These are phyloP conservation scores for Smittia aterrima DNA, from an alignment of 2,888 invertebrate species.

Conservation along the genomic window DNA sequence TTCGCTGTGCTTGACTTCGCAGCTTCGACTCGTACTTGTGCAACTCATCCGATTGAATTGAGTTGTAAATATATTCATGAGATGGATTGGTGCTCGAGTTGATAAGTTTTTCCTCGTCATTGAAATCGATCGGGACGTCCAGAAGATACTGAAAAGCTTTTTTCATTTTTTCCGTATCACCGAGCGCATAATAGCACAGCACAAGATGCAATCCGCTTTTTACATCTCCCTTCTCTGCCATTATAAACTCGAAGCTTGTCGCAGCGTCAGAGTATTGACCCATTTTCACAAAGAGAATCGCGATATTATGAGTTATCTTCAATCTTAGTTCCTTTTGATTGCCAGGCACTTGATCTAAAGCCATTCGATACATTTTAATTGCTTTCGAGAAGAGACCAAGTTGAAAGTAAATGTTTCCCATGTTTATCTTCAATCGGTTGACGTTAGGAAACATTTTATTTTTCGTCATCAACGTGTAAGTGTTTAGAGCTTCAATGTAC, in stretches of 20 bases:
- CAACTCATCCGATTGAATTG: slow-evolving; percentile 74
- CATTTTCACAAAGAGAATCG: slow-evolving; percentile 90
- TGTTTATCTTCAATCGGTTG: slow-evolving; percentile 91
- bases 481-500: slow-evolving; percentile 93
- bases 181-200: slow-evolving; percentile 82
- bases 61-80: slow-evolving; percentile 58
- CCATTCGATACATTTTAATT: slow-evolving; percentile 97
- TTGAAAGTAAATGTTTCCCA: slow-evolving; percentile 96
- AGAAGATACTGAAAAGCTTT: slow-evolving; percentile 86
- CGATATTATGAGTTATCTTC: slow-evolving; percentile 98
- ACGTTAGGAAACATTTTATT: slow-evolving; percentile 93
- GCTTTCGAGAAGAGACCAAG: slow-evolving; percentile 93
- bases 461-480: slow-evolving; percentile 89
- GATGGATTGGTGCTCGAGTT: slow-evolving; percentile 42
- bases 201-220: slow-evolving; percentile 86
- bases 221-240: slow-evolving; percentile 92
- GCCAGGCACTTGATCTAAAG: slow-evolving; percentile 92
- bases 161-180: slow-evolving; percentile 90
- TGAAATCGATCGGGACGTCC: slow-evolving; percentile 79
- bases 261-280: slow-evolving; percentile 96
- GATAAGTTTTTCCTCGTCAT: slow-evolving; percentile 72
- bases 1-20: slow-evolving; percentile 73
- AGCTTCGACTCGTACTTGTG: slow-evolving; percentile 69
- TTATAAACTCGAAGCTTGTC: slow-evolving; percentile 95
- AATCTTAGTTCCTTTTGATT: slow-evolving; percentile 89